Conservation (phyloP, 2,888 invertebrate species). For the Conistra vaccinii region DNA sequence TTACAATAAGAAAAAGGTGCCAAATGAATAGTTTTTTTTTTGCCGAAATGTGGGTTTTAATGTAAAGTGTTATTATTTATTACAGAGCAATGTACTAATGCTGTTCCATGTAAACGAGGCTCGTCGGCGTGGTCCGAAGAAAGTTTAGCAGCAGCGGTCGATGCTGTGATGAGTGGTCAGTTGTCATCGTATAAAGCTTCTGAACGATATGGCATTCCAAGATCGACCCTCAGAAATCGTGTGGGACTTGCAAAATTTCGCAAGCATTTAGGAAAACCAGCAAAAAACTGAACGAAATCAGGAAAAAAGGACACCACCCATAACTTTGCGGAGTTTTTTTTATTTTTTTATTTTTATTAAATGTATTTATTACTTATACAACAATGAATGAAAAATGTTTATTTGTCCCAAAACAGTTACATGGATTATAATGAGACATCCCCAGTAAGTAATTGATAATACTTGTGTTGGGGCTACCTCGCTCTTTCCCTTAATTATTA, state of each 20-base stretch:
- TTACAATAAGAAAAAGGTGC: not conserved
- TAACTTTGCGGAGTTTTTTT: too few relatives aligned
- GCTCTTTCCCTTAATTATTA: too few relatives aligned
- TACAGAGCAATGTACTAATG: slow-evolving; percentile 1
- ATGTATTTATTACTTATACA: too few relatives aligned
- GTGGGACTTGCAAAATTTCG: not conserved
- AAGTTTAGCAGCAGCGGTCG: not conserved
- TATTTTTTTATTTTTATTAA: too few relatives aligned
- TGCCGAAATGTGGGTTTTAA: not conserved
- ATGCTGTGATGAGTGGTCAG: slow-evolving; percentile 11
- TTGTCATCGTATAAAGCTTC: slow-evolving; percentile 17
- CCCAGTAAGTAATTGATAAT: too few relatives aligned
- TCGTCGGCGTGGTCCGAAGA: slow-evolving; percentile 2
- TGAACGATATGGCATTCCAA: slow-evolving; percentile 4
- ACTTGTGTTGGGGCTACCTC: too few relatives aligned
- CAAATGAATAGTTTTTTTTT: not conserved
- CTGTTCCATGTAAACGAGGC: not conserved
- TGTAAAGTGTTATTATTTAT: not conserved
- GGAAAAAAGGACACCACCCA: not conserved
- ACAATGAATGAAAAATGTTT: too few relatives aligned
- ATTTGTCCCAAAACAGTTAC: too few relatives aligned
- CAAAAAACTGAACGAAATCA: not conserved
- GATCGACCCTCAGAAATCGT: slow-evolving; percentile 11
- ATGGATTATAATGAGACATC: too few relatives aligned
- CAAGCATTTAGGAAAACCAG: not conserved